phyloP scores from a whole-genome alignment of 2,888 invertebrate genomes.

The Netelia melanura region DNA sequence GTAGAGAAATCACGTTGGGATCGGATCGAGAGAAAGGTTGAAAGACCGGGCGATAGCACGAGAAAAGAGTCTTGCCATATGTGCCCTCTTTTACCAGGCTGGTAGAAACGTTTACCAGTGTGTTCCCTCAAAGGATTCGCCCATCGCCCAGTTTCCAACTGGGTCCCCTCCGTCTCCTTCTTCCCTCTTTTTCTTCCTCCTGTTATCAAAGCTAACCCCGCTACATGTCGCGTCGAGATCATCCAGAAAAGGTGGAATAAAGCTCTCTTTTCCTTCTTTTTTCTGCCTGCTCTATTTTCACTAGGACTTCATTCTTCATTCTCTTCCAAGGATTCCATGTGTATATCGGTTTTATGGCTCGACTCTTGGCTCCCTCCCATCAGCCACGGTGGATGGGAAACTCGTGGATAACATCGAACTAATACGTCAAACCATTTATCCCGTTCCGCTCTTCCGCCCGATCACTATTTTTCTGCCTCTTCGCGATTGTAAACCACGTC shows the following conservation, averaged over 20 bases:
- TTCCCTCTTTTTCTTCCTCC: constrained; percentile 17
- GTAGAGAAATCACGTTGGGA: constrained; percentile 35
- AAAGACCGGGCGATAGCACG: constrained; percentile 24
- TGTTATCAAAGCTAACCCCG: constrained; percentile 18
- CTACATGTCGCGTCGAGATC: constrained; percentile 22
- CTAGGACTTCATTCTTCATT: constrained; percentile 18
- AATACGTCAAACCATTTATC: constrained; percentile 78
- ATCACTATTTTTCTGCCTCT: constrained; percentile 11
- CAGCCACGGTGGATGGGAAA: background rate
- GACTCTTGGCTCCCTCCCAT: background rate
- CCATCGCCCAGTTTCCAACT: constrained; percentile 8
- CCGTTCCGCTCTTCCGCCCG: constrained; percentile 17
- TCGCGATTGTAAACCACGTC: constrained; percentile 73
- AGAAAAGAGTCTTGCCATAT: constrained; percentile 40
- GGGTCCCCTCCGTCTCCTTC: background rate
- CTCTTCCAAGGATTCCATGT: background rate
- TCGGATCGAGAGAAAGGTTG: constrained; percentile 29
- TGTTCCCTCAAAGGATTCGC: constrained; percentile 44
- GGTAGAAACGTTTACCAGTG: constrained; percentile 52
- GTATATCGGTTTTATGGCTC: background rate
- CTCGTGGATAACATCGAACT: constrained; percentile 65
- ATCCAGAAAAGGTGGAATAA: constrained; percentile 8
- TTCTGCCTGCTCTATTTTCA: background rate
- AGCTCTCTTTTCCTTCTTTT: constrained; percentile 4
- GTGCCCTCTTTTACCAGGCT: background rate